These are phyloP conservation scores for Drosophila histrio DNA, from an alignment of 2,888 invertebrate genomes.

Conservation along the genomic window DNA sequence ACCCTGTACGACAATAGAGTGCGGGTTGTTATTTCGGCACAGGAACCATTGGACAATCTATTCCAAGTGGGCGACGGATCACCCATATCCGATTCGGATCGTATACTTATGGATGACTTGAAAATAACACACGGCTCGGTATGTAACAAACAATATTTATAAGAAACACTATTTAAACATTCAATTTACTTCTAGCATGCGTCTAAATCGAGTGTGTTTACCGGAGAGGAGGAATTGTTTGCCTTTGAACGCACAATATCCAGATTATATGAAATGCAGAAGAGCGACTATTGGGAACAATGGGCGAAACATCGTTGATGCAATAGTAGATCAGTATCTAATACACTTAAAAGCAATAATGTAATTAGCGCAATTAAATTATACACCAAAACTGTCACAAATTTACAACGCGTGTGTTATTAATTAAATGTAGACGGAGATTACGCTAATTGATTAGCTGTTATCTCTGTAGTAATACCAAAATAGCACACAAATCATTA, in stretches of 20 bases:
- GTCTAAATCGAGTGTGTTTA: constrained; percentile 92
- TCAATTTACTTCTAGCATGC: not conserved
- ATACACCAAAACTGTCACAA: constrained; percentile 24
- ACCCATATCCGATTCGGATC: constrained; percentile 89
- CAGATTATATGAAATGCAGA: constrained; percentile 97
- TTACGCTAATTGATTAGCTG: constrained; percentile 12
- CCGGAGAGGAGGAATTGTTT: constrained; percentile 98
- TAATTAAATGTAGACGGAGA: constrained; percentile 9
- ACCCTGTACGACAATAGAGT: constrained; percentile 97
- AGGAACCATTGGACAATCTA: constrained; percentile 90
- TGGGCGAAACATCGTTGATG: constrained; percentile 87
- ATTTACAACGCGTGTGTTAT: constrained; percentile 16
- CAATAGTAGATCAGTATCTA: constrained; percentile 1
- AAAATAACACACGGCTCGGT: constrained; percentile 91
- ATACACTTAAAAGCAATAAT: constrained; percentile 42
- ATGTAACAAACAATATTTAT: constrained; percentile 73
- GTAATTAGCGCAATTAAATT: constrained; percentile 39
- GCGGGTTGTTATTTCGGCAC: constrained; percentile 93
- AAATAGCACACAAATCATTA: constrained; percentile 24
- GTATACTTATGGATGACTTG: constrained; percentile 97
- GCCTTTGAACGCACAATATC: constrained; percentile 98
- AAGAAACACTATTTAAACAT: not conserved
- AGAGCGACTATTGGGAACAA: constrained; percentile 95
- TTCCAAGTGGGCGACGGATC: constrained; percentile 85
- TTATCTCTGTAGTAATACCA: constrained; percentile 8